Evolutionary conservation across 2,113 vertebrate species (phyloP).

Genomic region (Cyprinus carpio): DNA sequence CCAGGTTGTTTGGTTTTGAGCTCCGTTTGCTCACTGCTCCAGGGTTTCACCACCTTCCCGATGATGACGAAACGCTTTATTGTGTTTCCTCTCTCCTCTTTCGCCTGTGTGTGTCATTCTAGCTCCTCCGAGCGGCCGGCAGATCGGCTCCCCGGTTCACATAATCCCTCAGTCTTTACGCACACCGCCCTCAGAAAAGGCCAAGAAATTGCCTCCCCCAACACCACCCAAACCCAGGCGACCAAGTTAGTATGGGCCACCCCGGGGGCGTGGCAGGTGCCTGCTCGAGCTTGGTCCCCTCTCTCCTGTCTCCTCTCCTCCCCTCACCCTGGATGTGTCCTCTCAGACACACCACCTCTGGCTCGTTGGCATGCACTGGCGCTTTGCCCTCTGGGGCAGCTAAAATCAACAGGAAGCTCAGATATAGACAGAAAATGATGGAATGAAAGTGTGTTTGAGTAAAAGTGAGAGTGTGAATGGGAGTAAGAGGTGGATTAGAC

Average conservation of each 20-base stretch:
- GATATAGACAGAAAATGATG: slow-evolving; percentile 43
- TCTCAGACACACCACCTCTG: not conserved
- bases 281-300: slow-evolving; percentile 63
- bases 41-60: slow-evolving; percentile 21
- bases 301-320: not conserved
- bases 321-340: slow-evolving; percentile 15
- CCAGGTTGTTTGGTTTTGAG: slow-evolving; percentile 24
- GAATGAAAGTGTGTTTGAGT: slow-evolving; percentile 11
- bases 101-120: slow-evolving; percentile 65
- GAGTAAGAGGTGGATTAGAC: not conserved
- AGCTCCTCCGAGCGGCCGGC: slow-evolving; percentile 68
- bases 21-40: slow-evolving; percentile 40
- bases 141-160: slow-evolving; percentile 69
- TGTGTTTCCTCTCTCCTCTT: slow-evolving; percentile 52
- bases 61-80: slow-evolving; percentile 47
- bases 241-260: slow-evolving; percentile 80
- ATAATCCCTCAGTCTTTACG: slow-evolving; percentile 73
- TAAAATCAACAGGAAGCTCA: slow-evolving; percentile 48
- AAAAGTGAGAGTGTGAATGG: not conserved
- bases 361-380: slow-evolving; percentile 73
- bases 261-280: slow-evolving; percentile 62
- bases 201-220: slow-evolving; percentile 78
- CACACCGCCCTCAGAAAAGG: slow-evolving; percentile 78
- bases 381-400: slow-evolving; percentile 61
- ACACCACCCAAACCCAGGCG: slow-evolving; percentile 82